phyloP scores from a whole-genome alignment of 2,888 invertebrate genomes.

The Cerastis rubricosa region DNA sequence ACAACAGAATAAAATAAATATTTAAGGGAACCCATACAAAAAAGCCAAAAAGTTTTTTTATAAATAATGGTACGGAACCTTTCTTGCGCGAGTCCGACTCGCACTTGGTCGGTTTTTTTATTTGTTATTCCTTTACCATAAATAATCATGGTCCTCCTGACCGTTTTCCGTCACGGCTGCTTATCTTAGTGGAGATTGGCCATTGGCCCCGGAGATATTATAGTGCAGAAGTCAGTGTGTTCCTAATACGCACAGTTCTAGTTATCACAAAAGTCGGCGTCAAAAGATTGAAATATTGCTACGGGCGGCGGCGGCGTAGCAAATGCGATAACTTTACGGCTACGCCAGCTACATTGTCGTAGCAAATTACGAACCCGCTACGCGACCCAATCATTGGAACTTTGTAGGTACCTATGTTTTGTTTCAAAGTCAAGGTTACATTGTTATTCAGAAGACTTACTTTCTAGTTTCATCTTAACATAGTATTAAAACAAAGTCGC shows the following conservation, averaged over 20 bases:
- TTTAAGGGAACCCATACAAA: too few species aligned
- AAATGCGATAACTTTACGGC: neutral
- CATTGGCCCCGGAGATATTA: neutral
- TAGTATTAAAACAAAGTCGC: too few species aligned
- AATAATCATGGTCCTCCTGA: too few species aligned
- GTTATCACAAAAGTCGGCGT: neutral
- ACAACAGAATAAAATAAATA: too few species aligned
- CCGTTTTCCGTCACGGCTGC: too few species aligned
- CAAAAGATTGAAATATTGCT: neutral
- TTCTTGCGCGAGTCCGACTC: too few species aligned
- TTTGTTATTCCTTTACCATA: too few species aligned
- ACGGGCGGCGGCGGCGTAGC: slow-evolving; percentile 29
- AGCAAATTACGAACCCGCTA: slow-evolving; percentile 21
- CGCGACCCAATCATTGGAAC: neutral
- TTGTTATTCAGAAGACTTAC: neutral
- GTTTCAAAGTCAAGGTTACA: neutral
- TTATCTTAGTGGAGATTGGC: neutral
- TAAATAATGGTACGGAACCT: too few species aligned
- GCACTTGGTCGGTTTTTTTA: too few species aligned
- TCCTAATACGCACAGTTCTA: neutral
- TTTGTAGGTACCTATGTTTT: slow-evolving; percentile 6
- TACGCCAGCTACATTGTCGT: slow-evolving; percentile 11
- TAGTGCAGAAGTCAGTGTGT: neutral
- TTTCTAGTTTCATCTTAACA: neutral
- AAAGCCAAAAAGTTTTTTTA: too few species aligned